phyloP scores from a whole-genome alignment of 2,888 invertebrate species.

The Helleia helle region DNA sequence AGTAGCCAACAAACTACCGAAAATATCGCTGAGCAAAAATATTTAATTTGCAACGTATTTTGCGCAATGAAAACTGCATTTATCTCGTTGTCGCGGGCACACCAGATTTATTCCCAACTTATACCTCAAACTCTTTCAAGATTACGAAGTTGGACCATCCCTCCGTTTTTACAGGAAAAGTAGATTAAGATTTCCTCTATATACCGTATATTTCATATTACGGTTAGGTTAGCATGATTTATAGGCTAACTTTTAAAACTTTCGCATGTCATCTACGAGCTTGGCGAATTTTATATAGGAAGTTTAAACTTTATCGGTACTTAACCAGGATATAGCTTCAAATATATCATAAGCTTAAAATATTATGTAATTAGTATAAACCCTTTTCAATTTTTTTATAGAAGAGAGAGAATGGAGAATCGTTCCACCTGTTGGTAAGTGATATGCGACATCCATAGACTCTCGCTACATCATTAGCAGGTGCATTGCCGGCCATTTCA shows the following conservation, averaged over 20 bases:
- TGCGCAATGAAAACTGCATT: slow-evolving; percentile 18
- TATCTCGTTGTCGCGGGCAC: slow-evolving; percentile 18
- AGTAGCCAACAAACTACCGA: not conserved
- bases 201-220: slow-evolving; percentile 60
- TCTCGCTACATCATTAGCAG: too few species aligned
- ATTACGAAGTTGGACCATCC: slow-evolving; percentile 48
- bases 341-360: not conserved
- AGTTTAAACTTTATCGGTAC: slow-evolving; percentile 15
- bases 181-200: slow-evolving; percentile 65
- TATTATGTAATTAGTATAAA: too few species aligned
- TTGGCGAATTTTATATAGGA: slow-evolving; percentile 28
- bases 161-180: slow-evolving; percentile 56
- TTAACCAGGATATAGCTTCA: slow-evolving; percentile 14
- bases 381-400: too few species aligned
- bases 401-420: too few species aligned
- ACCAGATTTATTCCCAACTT: slow-evolving; percentile 35
- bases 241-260: slow-evolving; percentile 61
- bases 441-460: too few species aligned
- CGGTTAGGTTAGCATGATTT: slow-evolving; percentile 61
- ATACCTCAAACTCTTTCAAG: slow-evolving; percentile 49
- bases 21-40: not conserved
- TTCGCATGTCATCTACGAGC: slow-evolving; percentile 65
- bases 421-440: too few species aligned
- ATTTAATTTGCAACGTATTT: slow-evolving; percentile 7
- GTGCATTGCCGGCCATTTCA: too few species aligned